These are phyloP conservation scores for Anorthoa munda DNA, from an alignment of 2,888 invertebrate genomes.

Conservation along the genomic window DNA sequence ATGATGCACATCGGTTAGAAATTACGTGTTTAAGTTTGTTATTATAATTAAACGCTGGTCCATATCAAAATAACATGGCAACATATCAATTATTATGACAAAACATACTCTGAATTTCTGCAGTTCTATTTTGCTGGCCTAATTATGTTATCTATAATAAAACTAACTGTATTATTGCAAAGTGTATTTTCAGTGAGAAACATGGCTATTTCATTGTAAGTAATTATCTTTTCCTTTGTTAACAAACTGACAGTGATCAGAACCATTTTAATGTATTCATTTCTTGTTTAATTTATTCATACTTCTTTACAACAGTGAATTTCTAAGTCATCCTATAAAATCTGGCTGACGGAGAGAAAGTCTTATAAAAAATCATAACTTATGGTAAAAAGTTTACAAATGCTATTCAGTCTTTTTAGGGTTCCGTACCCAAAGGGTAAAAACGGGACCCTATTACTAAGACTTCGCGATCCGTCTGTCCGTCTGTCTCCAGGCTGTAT, in stretches of 20 bases:
- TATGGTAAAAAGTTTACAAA: not conserved
- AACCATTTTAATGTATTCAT: not conserved
- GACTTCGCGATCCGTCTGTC: too few species aligned
- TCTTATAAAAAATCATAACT: not conserved
- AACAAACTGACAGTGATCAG: not conserved
- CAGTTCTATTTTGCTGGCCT: conserved; percentile 37
- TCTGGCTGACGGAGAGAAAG: too few species aligned
- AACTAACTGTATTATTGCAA: conserved; percentile 33
- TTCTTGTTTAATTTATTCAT: conserved; percentile 9
- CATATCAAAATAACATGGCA: conserved; percentile 14
- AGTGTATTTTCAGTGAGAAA: conserved; percentile 1
- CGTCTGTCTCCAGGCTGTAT: too few species aligned
- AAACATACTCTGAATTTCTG: conserved; percentile 15
- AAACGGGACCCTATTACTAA: too few species aligned
- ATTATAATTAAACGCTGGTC: not conserved
- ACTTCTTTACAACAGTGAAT: not conserved
- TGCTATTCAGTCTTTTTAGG: not conserved
- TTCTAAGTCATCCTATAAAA: not conserved
- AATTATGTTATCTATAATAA: conserved; percentile 41
- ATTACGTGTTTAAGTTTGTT: conserved; percentile 18
- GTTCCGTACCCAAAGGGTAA: too few species aligned
- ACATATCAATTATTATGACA: conserved; percentile 29
- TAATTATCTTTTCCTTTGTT: conserved; percentile 21
- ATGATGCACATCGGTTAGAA: conserved; percentile 16
- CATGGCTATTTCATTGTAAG: conserved; percentile 19